Conservation (phyloP, 2,113 vertebrate genomes). For the Sinocyclocheilus anshuiensis region DNA sequence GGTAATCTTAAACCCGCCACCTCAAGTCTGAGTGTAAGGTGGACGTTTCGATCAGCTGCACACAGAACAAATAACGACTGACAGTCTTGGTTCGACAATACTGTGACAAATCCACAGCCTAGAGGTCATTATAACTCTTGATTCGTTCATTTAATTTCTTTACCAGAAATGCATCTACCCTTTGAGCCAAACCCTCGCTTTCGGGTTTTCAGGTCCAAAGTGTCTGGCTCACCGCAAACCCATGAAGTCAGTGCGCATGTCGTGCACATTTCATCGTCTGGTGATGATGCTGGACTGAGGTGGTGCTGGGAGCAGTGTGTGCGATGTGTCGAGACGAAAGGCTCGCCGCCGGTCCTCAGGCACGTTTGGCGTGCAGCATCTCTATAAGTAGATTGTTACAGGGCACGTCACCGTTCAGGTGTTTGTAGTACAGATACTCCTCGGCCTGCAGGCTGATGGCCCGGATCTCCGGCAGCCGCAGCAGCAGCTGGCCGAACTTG, state of each 20-base stretch:
- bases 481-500: conserved; percentile 95
- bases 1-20: conserved; percentile 20
- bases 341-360: conserved; percentile 70
- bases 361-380: conserved; percentile 98
- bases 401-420: conserved; percentile 97
- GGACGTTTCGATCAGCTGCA: conserved; percentile 43
- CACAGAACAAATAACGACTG: conserved; percentile 37
- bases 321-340: conserved; percentile 24
- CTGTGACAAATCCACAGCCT: conserved; percentile 33
- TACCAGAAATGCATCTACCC: background rate
- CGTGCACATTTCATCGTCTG: background rate
- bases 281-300: conserved; percentile 48
- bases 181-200: conserved; percentile 14
- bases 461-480: conserved; percentile 94
- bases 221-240: conserved; percentile 11
- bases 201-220: conserved; percentile 21
- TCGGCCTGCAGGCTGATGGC: conserved; percentile 98
- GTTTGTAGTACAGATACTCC: conserved; percentile 99
- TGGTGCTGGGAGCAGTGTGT: conserved; percentile 16
- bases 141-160: background rate
- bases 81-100: conserved; percentile 5
- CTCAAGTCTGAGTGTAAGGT: conserved; percentile 39
- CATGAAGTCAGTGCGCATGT: conserved; percentile 1
- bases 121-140: conserved; percentile 40
- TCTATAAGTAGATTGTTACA: conserved; percentile 99